Base-by-base conservation (phyloP, 2,113 vertebrate species). In the Neolamprologus sp. region DNA sequence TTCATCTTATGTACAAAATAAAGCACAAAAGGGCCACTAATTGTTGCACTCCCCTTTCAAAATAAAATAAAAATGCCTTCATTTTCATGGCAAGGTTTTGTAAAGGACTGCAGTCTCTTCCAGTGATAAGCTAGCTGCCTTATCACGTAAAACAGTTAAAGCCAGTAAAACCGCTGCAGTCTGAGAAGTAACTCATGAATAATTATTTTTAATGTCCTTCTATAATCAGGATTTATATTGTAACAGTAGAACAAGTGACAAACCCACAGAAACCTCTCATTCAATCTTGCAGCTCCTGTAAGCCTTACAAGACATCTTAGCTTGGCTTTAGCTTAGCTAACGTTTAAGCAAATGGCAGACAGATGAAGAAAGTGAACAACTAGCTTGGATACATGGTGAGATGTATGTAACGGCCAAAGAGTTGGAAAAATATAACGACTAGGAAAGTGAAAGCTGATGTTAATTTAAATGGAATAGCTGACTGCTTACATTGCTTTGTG, bases 371-470 rank as follows among this genome's bases (percentile, higher is more conserved):
- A 2, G 10, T 65, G 33, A 65, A 7, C 33, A 37, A 37, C 19
- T 65, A 65, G 33, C 60, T 65, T 37, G 60, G 60, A 11, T 2
- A 65, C 60, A 65, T 21, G 33, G 19, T 65, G 3, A 0, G 0
- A 65, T 8, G 60, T 63, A 65, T 65, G 19, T 65, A 65, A 65
- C 3, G 33, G 10, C 3, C 33, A 65, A 65, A 65, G 60, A 65
- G 60, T 21, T 65, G 60, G 60, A 13, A 65, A 65, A 65, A 37
- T 37, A 65, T 12, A 65, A 65, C 2, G 9, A 68, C n/a, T 21
- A 40, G 63, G 63, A 68, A 21, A 68, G 11, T 68, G 33, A 37
- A 68, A 68, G 19, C 35, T 3, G 33, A 40, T 21, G 33, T 68
- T 68, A 40, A 68, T 40, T 14, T 68, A 68, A 68, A 40, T 40